Conservation (phyloP, 1,140 invertebrate species). For the Rhyzopertha dominica region DNA sequence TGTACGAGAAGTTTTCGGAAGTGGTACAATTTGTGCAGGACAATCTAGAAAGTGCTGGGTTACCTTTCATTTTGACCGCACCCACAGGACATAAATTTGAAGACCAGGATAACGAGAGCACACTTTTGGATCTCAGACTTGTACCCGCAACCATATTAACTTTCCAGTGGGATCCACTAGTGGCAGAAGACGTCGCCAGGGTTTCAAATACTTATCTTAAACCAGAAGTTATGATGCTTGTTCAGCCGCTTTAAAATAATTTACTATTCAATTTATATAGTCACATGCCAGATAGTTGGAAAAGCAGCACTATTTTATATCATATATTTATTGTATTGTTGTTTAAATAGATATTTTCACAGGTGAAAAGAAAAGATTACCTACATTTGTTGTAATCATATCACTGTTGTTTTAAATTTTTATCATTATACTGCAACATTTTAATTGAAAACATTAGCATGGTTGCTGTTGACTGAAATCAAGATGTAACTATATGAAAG, state of each 20-base stretch:
- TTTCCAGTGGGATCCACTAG: constrained; percentile 57
- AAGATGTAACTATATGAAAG: no score
- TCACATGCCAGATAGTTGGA: no score
- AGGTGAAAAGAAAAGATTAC: no score
- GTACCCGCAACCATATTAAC: constrained; percentile 70
- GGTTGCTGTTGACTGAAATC: no score
- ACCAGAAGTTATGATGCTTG: constrained; percentile 65
- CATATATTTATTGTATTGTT: no score
- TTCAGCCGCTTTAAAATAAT: constrained; percentile 55
- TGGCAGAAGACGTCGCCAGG: constrained; percentile 49
- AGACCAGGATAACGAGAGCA: constrained; percentile 59
- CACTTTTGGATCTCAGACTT: constrained; percentile 63
- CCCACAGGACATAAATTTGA: constrained; percentile 60
- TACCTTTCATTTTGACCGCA: constrained; percentile 60
- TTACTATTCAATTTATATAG: background rate
- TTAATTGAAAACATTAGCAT: no score
- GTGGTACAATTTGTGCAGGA: constrained; percentile 70
- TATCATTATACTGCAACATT: no score
- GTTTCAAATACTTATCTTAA: constrained; percentile 62
- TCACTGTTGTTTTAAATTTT: no score
- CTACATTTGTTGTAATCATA: no score
- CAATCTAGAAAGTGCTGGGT: constrained; percentile 58
- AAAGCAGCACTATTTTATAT: no score
- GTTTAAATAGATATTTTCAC: no score
- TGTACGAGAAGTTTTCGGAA: constrained; percentile 67